Evolutionary conservation across 2,888 invertebrate genomes (phyloP).

Genomic region (Eretmocerus hayati): DNA sequence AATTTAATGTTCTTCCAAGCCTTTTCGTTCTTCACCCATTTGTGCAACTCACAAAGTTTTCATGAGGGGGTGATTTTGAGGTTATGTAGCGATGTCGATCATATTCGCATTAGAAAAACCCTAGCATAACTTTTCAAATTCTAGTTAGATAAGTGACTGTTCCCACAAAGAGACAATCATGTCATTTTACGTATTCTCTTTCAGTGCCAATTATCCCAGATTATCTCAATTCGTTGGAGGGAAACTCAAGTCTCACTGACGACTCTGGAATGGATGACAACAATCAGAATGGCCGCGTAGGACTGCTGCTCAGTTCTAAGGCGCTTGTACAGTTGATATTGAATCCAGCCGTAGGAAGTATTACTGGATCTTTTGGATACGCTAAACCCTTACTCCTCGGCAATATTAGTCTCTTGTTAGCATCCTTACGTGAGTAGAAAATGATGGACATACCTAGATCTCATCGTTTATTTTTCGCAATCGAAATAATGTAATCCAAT

Average conservation of each 20-base stretch:
- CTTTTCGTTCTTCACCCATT: too few relatives aligned
- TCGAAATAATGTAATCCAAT: not conserved
- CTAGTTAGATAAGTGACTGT: too few relatives aligned
- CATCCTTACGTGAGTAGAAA: constrained; percentile 58
- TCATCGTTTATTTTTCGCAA: not conserved
- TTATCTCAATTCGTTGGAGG: constrained; percentile 57
- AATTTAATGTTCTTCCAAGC: too few relatives aligned
- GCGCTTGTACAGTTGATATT: constrained; percentile 71
- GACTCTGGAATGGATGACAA: constrained; percentile 16
- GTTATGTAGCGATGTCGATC: too few relatives aligned
- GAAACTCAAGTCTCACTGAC: constrained; percentile 5
- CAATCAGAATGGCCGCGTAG: constrained; percentile 62
- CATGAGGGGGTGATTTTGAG: too few relatives aligned
- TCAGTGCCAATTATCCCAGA: constrained; percentile 76
- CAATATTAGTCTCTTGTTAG: constrained; percentile 59
- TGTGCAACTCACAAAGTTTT: too few relatives aligned
- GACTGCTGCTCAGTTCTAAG: constrained; percentile 66
- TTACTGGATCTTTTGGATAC: constrained; percentile 62
- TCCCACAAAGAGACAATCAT: too few relatives aligned
- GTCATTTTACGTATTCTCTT: too few relatives aligned
- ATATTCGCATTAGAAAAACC: too few relatives aligned
- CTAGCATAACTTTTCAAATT: too few relatives aligned
- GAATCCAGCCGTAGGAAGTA: constrained; percentile 68
- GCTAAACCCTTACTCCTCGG: constrained; percentile 63
- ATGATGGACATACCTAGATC: not conserved